These are phyloP conservation scores for Phymatocera aterrima DNA, from an alignment of 2,888 invertebrate species.

Conservation along the genomic window DNA sequence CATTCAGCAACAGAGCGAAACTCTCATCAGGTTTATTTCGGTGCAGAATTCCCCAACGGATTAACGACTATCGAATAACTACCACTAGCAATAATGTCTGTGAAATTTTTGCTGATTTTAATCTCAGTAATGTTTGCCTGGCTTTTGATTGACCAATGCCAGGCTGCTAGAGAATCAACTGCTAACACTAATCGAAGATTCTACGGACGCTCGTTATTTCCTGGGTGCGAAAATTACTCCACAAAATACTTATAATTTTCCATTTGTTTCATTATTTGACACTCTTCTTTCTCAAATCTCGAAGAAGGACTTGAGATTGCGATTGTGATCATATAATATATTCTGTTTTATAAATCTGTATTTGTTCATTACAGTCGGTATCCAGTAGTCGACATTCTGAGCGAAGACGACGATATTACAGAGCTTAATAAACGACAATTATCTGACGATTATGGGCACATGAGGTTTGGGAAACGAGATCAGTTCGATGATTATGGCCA, in stretches of 20 bases:
- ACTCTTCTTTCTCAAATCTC: neutral
- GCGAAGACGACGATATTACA: slow-evolving; percentile 75
- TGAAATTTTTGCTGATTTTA: slow-evolving; percentile 56
- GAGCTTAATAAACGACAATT: slow-evolving; percentile 75
- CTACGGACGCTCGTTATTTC: slow-evolving; percentile 52
- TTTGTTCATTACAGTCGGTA: slow-evolving; percentile 48
- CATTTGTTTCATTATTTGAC: neutral
- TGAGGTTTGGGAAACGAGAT: slow-evolving; percentile 81
- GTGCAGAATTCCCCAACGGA: neutral
- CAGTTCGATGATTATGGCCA: slow-evolving; percentile 87
- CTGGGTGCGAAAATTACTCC: slow-evolving; percentile 50
- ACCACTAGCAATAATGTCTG: slow-evolving; percentile 45
- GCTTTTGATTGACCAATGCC: slow-evolving; percentile 56
- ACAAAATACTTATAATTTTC: neutral
- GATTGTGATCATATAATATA: neutral
- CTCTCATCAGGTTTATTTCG: neutral
- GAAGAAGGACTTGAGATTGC: neutral
- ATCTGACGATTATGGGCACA: slow-evolving; percentile 80
- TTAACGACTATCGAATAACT: slow-evolving; percentile 47
- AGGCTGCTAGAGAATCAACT: slow-evolving; percentile 54
- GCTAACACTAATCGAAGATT: slow-evolving; percentile 55
- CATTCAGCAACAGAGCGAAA: neutral
- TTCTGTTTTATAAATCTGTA: neutral
- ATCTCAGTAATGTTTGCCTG: slow-evolving; percentile 55
- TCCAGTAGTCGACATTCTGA: slow-evolving; percentile 59